These are phyloP conservation scores for Ruditapes philippinarum DNA, from an alignment of 1,140 invertebrate genomes.

Conservation along the genomic window DNA sequence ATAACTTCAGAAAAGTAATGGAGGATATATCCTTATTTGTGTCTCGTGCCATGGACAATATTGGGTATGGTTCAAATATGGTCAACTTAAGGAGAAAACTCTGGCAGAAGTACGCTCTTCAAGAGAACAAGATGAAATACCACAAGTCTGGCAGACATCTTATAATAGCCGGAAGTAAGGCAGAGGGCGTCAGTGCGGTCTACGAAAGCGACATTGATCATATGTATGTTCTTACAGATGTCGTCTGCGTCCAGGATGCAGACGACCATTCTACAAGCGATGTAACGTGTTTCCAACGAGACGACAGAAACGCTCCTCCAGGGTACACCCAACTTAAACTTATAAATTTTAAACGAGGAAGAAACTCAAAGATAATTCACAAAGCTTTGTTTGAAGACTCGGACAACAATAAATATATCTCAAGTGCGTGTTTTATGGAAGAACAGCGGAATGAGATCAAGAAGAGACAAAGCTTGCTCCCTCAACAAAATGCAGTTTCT, in stretches of 20 bases:
- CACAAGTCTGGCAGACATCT: background rate
- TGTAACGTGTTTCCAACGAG: background rate
- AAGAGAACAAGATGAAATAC: background rate
- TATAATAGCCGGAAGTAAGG: constrained; percentile 35
- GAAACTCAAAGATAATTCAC: background rate
- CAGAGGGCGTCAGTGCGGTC: constrained; percentile 13
- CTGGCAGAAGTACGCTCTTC: background rate
- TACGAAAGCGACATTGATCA: constrained; percentile 48
- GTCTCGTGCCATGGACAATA: background rate
- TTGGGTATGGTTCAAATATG: constrained; percentile 13
- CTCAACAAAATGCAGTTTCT: background rate
- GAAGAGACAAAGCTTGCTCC: background rate
- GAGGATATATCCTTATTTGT: background rate
- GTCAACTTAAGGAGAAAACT: background rate
- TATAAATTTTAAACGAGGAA: background rate
- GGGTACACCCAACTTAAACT: background rate
- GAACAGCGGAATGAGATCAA: background rate
- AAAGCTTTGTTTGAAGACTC: background rate
- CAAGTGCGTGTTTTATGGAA: background rate
- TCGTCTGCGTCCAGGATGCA: background rate
- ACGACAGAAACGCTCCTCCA: background rate
- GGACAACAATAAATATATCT: background rate
- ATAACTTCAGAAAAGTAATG: background rate
- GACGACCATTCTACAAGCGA: no score
- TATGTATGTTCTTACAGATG: background rate